These are phyloP conservation scores for Eulemur rufifrons DNA, from an alignment of 2,113 vertebrate species.

Conservation along the genomic window DNA sequence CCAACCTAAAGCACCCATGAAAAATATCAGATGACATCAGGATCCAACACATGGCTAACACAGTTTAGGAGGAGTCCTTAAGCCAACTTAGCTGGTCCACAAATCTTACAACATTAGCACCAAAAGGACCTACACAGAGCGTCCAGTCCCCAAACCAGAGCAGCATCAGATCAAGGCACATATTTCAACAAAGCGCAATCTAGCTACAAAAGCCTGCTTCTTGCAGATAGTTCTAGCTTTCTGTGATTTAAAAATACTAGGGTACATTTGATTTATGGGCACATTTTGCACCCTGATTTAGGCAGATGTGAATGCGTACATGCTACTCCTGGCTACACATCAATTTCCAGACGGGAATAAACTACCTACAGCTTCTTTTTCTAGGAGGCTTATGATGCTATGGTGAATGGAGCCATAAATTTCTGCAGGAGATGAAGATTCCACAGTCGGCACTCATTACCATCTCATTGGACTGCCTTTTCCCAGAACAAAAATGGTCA, in stretches of 20 bases:
- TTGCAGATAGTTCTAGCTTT: neutral
- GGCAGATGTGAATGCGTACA: constrained; percentile 15
- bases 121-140: neutral
- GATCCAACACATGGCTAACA: neutral
- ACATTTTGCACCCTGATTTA: constrained; percentile 12
- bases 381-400: neutral
- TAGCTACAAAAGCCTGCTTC: neutral
- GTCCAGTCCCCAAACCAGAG: neutral
- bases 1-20: neutral
- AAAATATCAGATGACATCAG: neutral
- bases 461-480: neutral
- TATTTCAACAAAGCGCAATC: neutral
- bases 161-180: accelerated
- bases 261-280: neutral
- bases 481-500: neutral
- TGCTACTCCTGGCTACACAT: neutral
- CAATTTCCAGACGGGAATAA: constrained; percentile 19
- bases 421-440: constrained; percentile 40
- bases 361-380: neutral
- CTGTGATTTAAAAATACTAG: neutral
- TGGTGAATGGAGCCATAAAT: constrained; percentile 29
- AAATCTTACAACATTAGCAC: neutral
- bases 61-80: neutral
- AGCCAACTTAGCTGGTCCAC: neutral
- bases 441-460: neutral